Percentiles rank a stretch among this genome's conserved stretches.
Evolutionary conservation across 1,140 invertebrate species (phyloP).

Genomic region (Apolygus lucorum): DNA sequence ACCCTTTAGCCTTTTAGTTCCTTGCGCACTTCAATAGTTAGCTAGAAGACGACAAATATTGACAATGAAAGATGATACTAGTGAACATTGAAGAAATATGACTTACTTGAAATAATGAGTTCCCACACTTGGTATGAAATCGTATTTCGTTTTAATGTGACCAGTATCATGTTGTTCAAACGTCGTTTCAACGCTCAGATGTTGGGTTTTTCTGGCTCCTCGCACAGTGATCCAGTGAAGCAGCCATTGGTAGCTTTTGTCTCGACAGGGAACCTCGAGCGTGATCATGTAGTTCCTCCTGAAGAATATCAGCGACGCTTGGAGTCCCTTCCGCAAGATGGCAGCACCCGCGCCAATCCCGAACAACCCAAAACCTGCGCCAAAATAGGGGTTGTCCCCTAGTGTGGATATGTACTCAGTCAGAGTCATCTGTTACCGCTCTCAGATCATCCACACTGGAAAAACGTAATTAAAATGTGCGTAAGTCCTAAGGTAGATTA

Average conservation of each 20-base stretch:
- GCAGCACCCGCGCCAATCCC: conserved; percentile 86
- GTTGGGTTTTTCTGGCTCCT: conserved; percentile 78
- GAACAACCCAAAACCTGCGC: conserved; percentile 94
- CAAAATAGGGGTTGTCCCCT: conserved; percentile 93
- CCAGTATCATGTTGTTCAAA: conserved; percentile 87
- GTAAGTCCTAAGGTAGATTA: too few species aligned
- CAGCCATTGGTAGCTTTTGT: conserved; percentile 96
- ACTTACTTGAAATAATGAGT: conserved; percentile 78
- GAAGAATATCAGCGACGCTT: conserved; percentile 71
- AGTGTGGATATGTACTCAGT: conserved; percentile 67
- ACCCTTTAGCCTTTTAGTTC: too few species aligned
- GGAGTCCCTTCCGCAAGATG: conserved; percentile 68
- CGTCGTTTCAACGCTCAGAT: conserved; percentile 90
- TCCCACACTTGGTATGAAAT: conserved; percentile 94
- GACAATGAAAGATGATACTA: too few species aligned
- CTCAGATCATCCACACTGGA: too few species aligned
- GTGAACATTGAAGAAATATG: too few species aligned
- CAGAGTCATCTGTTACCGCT: too few species aligned
- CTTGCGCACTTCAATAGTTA: too few species aligned
- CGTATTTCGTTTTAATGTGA: conserved; percentile 85
- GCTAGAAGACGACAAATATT: too few species aligned
- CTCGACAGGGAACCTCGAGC: conserved; percentile 86
- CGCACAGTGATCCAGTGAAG: conserved; percentile 83
- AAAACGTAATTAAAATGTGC: too few species aligned
- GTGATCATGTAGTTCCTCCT: conserved; percentile 91